These are phyloP conservation scores for Melozone crissalis DNA, from an alignment of 2,113 vertebrate species.

Conservation along the genomic window DNA sequence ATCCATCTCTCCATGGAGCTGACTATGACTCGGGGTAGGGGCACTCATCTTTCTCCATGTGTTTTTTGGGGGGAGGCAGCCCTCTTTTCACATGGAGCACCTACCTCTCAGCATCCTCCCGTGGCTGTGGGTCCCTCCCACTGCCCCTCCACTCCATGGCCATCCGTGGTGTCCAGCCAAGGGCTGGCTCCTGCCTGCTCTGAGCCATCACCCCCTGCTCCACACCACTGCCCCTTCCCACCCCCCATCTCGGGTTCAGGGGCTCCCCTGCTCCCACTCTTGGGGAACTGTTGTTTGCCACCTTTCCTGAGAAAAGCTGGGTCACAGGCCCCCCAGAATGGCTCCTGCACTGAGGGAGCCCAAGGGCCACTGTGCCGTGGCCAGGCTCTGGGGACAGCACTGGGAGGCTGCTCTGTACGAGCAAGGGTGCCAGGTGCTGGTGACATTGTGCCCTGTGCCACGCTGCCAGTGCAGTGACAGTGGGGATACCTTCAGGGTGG, in stretches of 20 bases:
- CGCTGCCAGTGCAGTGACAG: background rate
- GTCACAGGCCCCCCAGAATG: background rate
- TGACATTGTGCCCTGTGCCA: background rate
- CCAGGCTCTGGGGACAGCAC: background rate
- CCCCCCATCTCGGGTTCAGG: accelerated
- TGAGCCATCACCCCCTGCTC: background rate
- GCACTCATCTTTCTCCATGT: background rate
- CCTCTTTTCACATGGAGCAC: no score
- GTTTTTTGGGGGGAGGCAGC: background rate
- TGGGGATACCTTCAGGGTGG: background rate
- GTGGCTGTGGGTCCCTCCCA: accelerated
- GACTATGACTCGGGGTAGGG: accelerated
- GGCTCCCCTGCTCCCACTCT: background rate
- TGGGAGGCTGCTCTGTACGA: background rate
- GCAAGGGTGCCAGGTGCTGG: background rate
- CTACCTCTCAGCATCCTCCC: background rate
- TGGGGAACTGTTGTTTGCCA: background rate
- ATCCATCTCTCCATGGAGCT: background rate
- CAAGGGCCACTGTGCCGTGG: accelerated
- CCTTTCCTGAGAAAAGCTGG: background rate
- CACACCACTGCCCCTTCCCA: background rate
- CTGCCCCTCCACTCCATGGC: accelerated
- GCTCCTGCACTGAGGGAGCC: background rate
- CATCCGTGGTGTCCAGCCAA: accelerated
- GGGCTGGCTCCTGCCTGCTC: background rate